phyloP scores from a whole-genome alignment of 2,797 vertebrate genomes.

The Oreochromis grahami region DNA sequence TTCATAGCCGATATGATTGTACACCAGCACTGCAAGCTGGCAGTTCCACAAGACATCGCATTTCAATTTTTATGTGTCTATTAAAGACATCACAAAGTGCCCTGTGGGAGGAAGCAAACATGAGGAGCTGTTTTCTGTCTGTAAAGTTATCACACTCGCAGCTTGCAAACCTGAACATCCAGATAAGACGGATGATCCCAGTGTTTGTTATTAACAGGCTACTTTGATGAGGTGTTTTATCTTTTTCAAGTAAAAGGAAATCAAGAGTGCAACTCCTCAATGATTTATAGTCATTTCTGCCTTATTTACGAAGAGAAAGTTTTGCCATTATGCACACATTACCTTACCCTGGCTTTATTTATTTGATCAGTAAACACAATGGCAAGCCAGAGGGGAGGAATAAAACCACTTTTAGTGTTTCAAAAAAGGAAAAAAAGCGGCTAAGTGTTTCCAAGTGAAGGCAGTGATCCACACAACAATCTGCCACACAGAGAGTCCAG shows the following conservation, averaged over 20 bases:
- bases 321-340: not conserved
- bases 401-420: not conserved
- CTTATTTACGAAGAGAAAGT: not conserved
- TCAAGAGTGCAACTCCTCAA: not conserved
- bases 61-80: slow-evolving; percentile 13
- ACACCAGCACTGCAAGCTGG: not conserved
- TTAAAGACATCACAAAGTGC: not conserved
- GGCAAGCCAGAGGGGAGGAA: not conserved
- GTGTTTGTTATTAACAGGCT: not conserved
- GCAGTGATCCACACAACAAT: not conserved
- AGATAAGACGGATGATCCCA: not conserved
- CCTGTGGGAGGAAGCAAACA: not conserved
- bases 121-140: not conserved
- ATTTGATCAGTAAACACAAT: not conserved
- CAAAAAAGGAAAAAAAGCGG: accelerated
- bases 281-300: not conserved
- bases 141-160: not conserved
- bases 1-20: not conserved
- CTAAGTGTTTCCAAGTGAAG: not conserved
- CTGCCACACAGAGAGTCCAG: not conserved
- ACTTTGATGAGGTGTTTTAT: not conserved
- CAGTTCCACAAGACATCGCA: not conserved
- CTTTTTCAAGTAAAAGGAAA: not conserved
- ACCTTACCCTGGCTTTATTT: not conserved
- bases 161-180: not conserved